Evolutionary conservation across 2,113 vertebrate species (phyloP), one percentile per base, ranked within the genome.

Genomic region (Murina feae): DNA sequence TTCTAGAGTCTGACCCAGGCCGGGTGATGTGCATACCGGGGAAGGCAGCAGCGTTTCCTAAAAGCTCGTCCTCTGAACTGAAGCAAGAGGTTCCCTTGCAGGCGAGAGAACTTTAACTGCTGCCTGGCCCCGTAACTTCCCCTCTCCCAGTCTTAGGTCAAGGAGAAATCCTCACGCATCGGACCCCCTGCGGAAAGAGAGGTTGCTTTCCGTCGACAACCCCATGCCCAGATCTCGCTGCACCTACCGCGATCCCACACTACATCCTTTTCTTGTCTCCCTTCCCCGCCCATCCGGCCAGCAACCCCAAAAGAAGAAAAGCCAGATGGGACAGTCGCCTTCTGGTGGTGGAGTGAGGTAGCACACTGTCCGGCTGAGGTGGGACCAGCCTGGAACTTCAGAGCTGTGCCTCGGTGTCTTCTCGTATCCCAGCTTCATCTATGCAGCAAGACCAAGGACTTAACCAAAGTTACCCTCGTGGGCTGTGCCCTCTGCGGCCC

Each of bases 401-500:
- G 16, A n/a, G 58, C 76, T 3, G 5, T 9, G 10, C 1, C 4
- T 25, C 10, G 3, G 35, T 86, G 55, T 35, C 76, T 74, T 63
- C 89, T 88, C 18, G 5, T 65, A 75, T 66, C 71, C 71, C 76
- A 90, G 75, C 83, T 28, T 85, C 80, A 17, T 93, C 96, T 87
- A 88, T 66, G 90, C 88, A 90, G 71, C 95, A 74, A 80, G 53
- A 78, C 84, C 71, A 84, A 88, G 84, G 89, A 95, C 90, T 23
- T 55, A 60, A 98, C 98, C 98, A 97, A 98, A 98, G 97, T 91
- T 51, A 76, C 89, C 86, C 86, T 92, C 82, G 9, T 2, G 20
- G 44, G 51, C 78, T 93, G 79, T 66, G 76, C 68, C 82, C 71
- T 65, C 1, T 8, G 35, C 35, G 18, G 1, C 8, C 80, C 55